Percentiles rank a stretch among this genome's conserved stretches.
Evolutionary conservation across 2,888 invertebrate genomes (phyloP).

Genomic region (Orchesella flavescens): DNA sequence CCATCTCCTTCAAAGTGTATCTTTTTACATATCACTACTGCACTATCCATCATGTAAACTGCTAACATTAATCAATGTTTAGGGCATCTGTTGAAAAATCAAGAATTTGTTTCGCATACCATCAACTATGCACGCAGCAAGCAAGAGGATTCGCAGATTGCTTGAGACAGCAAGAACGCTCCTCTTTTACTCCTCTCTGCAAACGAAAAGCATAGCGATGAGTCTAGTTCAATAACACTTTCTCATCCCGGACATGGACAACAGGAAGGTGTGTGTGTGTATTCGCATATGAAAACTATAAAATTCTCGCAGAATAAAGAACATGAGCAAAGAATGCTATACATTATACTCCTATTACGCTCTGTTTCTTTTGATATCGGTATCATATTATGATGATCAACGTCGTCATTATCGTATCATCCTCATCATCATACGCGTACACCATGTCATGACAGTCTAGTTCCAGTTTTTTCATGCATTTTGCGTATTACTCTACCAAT

Average conservation of each 20-base stretch:
- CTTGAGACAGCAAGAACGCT: not conserved
- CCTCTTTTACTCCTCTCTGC: not conserved
- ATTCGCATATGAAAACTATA: not conserved
- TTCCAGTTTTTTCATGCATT: constrained; percentile 39
- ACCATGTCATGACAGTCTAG: constrained; percentile 27
- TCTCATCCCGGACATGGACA: not conserved
- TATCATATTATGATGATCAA: not conserved
- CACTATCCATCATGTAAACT: not conserved
- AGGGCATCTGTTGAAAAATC: constrained; percentile 3
- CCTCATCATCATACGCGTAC: not conserved
- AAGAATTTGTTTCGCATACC: not conserved
- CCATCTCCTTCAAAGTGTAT: constrained; percentile 7
- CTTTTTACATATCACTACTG: not conserved
- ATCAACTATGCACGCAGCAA: not conserved
- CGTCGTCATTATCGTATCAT: constrained; percentile 14
- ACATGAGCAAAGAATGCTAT: not conserved
- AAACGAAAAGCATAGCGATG: not conserved
- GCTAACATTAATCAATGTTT: not conserved
- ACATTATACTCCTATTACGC: no score
- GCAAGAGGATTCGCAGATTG: not conserved
- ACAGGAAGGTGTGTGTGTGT: not conserved
- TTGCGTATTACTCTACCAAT: not conserved
- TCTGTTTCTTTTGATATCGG: not conserved
- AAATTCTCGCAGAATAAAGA: not conserved
- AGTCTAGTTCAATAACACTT: constrained; percentile 27